Conservation (phyloP, 2,888 invertebrate genomes). For the Pherbina coryleti region DNA sequence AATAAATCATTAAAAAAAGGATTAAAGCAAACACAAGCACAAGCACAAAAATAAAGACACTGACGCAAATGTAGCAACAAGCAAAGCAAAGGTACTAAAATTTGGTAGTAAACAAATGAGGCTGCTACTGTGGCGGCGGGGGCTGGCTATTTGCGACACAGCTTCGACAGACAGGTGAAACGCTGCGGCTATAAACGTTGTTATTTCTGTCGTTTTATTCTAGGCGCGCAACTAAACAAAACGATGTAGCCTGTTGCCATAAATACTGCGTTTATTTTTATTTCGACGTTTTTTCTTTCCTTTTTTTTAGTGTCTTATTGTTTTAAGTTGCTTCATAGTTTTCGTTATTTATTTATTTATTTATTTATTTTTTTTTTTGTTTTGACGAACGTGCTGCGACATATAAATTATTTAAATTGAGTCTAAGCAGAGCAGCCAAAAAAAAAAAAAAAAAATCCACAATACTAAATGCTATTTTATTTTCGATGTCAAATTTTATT, state of each 20-base stretch:
- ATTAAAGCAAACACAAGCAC: too few species aligned
- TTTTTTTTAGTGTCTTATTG: not conserved
- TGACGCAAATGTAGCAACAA: too few species aligned
- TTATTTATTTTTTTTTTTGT: too few species aligned
- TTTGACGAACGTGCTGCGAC: conserved; percentile 30
- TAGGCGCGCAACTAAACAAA: too few species aligned
- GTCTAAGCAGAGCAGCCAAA: not conserved
- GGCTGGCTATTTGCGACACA: too few species aligned
- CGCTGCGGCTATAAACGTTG: not conserved
- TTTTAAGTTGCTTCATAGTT: conserved; percentile 1
- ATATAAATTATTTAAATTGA: conserved; percentile 26
- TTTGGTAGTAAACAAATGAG: too few species aligned
- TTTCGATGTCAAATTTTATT: conserved; percentile 41
- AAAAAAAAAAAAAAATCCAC: not conserved
- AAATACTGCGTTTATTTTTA: too few species aligned
- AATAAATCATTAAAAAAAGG: too few species aligned
- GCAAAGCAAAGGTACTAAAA: too few species aligned
- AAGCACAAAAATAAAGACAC: too few species aligned
- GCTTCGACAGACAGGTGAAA: too few species aligned
- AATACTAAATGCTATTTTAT: conserved; percentile 25
- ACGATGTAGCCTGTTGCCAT: not conserved
- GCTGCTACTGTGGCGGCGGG: too few species aligned
- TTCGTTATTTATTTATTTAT: conserved; percentile 10
- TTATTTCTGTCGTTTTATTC: not conserved
- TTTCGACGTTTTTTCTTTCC: not conserved